Evolutionary conservation across 2,888 invertebrate genomes (phyloP), one percentile per base, ranked within the genome.

Genomic region (Brachycybe producta): DNA sequence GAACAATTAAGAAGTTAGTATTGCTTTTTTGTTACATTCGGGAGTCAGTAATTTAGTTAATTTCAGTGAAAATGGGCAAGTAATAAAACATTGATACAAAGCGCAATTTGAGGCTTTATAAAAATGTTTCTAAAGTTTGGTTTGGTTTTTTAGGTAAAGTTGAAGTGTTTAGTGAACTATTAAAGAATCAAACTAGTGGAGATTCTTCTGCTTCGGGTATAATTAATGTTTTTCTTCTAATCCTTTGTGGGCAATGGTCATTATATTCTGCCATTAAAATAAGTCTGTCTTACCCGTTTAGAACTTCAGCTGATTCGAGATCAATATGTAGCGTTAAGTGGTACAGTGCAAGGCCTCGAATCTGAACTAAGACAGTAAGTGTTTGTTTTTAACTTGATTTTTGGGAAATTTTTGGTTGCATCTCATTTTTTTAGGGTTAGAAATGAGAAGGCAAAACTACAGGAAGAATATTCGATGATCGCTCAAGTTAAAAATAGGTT

Each of bases 1-100:
- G 70, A 68, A 55, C 69, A 70, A 55, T 61, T 73, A 52, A 66
- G 65, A 60, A 69, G 71, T 64, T 65, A 65, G 62, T 59, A 13
- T 2, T 15, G 43, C 8, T n/a, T n/a, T n/a, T 30, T 8, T 30
- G n/a, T n/a, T n/a, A n/a, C n/a, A n/a, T n/a, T n/a, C n/a, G n/a
- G n/a, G n/a, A n/a, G n/a, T n/a, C n/a, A n/a, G n/a, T n/a, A n/a
- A n/a, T n/a, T n/a, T n/a, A n/a, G n/a, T n/a, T n/a, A n/a, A n/a
- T n/a, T n/a, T n/a, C n/a, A n/a, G n/a, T 36, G n/a, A 5, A 36
- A 36, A n/a, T 15, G 15, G 19, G 5, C 36, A 36, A 5, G 36
- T 36, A 36, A 19, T 15, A 30, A 13, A 30, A 13, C 32, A 30
- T 30, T 30, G 8, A 30, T 30, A 8, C 32, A 13, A 13, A 11